Conservation (phyloP, 1,140 invertebrate genomes). For the Leptopilina clavipes region DNA sequence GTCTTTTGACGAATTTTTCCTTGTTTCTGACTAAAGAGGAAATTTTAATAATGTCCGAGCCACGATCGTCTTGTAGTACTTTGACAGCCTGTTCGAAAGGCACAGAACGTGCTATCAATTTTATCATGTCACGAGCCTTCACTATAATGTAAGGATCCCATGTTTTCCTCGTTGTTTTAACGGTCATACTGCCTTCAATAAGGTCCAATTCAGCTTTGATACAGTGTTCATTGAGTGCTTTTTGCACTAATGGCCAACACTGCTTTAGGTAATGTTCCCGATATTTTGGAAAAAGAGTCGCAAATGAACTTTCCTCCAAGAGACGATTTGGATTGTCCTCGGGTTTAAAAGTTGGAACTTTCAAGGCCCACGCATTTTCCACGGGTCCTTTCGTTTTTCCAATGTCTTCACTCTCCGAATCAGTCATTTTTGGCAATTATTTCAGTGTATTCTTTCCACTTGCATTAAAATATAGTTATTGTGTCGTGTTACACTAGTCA, state of each 20-base stretch:
- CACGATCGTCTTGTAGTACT: constrained; percentile 91
- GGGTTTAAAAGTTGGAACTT: constrained; percentile 90
- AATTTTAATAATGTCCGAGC: constrained; percentile 98
- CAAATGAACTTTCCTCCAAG: constrained; percentile 86
- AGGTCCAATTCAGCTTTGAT: constrained; percentile 95
- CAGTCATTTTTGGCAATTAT: constrained; percentile 57
- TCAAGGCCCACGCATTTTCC: constrained; percentile 91
- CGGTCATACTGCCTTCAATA: constrained; percentile 96
- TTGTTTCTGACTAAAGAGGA: constrained; percentile 92
- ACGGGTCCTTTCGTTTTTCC: constrained; percentile 76
- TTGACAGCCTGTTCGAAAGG: constrained; percentile 95
- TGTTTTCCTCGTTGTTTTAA: constrained; percentile 96
- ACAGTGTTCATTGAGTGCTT: constrained; percentile 84
- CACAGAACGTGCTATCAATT: constrained; percentile 95
- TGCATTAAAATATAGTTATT: not conserved
- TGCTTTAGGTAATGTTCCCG: constrained; percentile 97
- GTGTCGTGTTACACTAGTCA: too few relatives aligned
- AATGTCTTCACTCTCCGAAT: constrained; percentile 61
- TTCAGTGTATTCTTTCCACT: constrained; percentile 1
- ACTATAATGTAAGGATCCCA: constrained; percentile 99
- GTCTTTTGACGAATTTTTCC: constrained; percentile 96
- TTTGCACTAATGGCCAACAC: constrained; percentile 96
- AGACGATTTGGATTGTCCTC: constrained; percentile 92
- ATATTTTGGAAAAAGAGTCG: constrained; percentile 91
- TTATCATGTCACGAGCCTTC: constrained; percentile 97